These are phyloP conservation scores for Hippocampus mohnikei DNA, from an alignment of 2,113 vertebrate genomes.

Conservation along the genomic window DNA sequence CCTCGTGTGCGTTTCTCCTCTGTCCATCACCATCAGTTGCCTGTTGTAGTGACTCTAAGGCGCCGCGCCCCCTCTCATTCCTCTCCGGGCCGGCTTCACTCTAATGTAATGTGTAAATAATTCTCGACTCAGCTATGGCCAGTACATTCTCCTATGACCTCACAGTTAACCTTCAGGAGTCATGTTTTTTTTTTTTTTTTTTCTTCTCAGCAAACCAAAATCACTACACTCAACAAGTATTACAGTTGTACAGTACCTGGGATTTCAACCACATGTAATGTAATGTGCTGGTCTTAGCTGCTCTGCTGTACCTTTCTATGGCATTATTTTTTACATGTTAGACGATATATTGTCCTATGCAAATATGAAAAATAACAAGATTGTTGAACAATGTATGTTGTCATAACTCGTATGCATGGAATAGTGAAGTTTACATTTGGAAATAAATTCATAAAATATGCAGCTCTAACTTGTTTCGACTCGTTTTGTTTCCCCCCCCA, in stretches of 20 bases:
- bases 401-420: slow-evolving; percentile 84
- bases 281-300: slow-evolving; percentile 80
- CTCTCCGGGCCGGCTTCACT: slow-evolving; percentile 23
- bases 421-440: slow-evolving; percentile 84
- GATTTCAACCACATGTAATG: slow-evolving; percentile 66
- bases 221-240: slow-evolving; percentile 77
- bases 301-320: slow-evolving; percentile 82
- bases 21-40: slow-evolving; percentile 77
- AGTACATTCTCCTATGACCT: slow-evolving; percentile 73
- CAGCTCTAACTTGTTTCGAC: slow-evolving; percentile 32
- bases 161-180: slow-evolving; percentile 67
- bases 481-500: neutral
- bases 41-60: slow-evolving; percentile 75
- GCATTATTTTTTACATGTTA: slow-evolving; percentile 82
- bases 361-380: slow-evolving; percentile 81
- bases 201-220: slow-evolving; percentile 73
- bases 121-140: slow-evolving; percentile 73
- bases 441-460: slow-evolving; percentile 83
- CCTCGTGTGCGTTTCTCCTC: slow-evolving; percentile 67
- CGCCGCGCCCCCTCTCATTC: slow-evolving; percentile 54
- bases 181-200: slow-evolving; percentile 6
- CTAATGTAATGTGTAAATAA: slow-evolving; percentile 74
- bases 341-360: slow-evolving; percentile 84
- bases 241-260: slow-evolving; percentile 76
- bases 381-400: slow-evolving; percentile 82